Conservation (phyloP, 2,888 invertebrate genomes). For the Clepsis dumicolana region DNA sequence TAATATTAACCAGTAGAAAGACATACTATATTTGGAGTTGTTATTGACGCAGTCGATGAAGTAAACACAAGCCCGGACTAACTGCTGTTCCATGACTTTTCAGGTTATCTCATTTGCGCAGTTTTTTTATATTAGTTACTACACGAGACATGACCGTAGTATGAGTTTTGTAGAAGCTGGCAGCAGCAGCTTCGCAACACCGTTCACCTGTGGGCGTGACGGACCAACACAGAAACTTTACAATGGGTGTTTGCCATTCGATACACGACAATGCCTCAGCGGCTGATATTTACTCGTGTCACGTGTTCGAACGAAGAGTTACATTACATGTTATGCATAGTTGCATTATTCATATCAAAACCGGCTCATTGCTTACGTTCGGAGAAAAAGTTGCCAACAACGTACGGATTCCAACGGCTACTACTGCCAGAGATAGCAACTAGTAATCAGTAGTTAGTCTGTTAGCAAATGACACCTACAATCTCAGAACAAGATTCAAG, state of each 20-base stretch:
- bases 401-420: conserved; percentile 16
- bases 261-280: conserved; percentile 66
- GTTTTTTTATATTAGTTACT: conserved; percentile 5
- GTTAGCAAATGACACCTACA: not conserved
- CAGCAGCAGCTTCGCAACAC: not conserved
- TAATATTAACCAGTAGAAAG: not conserved
- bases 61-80: not conserved
- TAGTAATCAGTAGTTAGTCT: not conserved
- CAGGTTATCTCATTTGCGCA: not conserved
- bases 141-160: conserved; percentile 4
- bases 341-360: conserved; percentile 72
- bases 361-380: conserved; percentile 37
- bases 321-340: conserved; percentile 73
- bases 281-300: conserved; percentile 67
- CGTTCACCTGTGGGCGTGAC: conserved; percentile 9
- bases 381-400: conserved; percentile 37
- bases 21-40: not conserved
- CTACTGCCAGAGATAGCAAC: conserved; percentile 1
- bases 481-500: not conserved
- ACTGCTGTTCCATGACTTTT: not conserved
- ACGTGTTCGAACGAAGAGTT: conserved; percentile 74
- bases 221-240: conserved; percentile 13
- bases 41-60: not conserved
- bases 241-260: conserved; percentile 60
- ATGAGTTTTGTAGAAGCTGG: conserved; percentile 13